phyloP scores from a whole-genome alignment of 2,888 invertebrate species.

The Cheiracanthium punctorium region DNA sequence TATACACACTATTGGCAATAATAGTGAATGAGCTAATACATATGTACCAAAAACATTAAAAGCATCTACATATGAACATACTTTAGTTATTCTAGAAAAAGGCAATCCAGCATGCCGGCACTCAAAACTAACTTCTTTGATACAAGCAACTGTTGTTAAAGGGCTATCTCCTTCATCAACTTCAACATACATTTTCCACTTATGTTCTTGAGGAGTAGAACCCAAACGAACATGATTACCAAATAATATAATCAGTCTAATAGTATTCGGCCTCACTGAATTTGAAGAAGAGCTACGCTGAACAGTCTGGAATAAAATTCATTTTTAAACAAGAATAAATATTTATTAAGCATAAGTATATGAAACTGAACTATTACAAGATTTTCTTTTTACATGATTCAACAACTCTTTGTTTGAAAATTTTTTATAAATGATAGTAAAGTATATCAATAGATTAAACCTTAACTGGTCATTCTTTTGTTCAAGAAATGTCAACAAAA shows the following conservation, averaged over 20 bases:
- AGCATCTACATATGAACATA: neutral
- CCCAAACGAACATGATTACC: constrained; percentile 75
- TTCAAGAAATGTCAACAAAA: too few relatives aligned
- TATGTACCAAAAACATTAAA: too few relatives aligned
- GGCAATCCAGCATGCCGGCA: constrained; percentile 73
- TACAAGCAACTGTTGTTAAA: constrained; percentile 74
- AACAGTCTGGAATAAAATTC: constrained; percentile 40
- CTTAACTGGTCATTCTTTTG: too few relatives aligned
- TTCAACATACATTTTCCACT: constrained; percentile 77
- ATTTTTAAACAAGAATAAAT: too few relatives aligned
- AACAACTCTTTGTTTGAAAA: too few relatives aligned
- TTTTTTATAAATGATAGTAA: too few relatives aligned
- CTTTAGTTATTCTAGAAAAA: constrained; percentile 68
- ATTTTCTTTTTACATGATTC: too few relatives aligned
- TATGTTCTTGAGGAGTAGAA: constrained; percentile 74
- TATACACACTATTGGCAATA: too few relatives aligned
- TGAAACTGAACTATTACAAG: too few relatives aligned
- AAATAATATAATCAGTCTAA: constrained; percentile 74
- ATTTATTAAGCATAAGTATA: too few relatives aligned
- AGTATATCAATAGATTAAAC: too few relatives aligned
- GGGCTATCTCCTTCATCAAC: constrained; percentile 74
- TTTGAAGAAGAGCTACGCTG: constrained; percentile 38
- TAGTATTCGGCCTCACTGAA: constrained; percentile 48
- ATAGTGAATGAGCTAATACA: too few relatives aligned
- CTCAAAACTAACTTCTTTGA: constrained; percentile 75